Evolutionary conservation across 92 coral and sea anemone species (phyloP).

Genomic region (Epizoanthus illoricatus): DNA sequence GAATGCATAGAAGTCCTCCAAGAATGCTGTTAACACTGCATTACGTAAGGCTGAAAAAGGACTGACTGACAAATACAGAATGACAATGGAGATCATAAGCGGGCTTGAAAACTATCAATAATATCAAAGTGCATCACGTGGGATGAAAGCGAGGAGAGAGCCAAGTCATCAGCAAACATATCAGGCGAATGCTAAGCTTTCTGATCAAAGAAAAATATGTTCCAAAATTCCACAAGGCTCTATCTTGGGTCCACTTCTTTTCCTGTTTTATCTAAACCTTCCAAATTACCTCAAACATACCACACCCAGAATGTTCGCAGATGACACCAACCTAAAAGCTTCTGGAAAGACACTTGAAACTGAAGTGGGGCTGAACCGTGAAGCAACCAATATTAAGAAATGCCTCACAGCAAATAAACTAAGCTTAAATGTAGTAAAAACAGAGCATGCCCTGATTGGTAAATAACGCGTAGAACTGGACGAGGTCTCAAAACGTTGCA

Average conservation of each 20-base stretch:
- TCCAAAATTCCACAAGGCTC: slow-evolving; percentile 17
- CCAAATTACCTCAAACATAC: background rate
- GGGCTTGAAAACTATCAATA: too few species aligned
- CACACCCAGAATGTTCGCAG: slow-evolving; percentile 33
- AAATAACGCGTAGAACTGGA: too few species aligned
- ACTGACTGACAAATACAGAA: slow-evolving; percentile 3
- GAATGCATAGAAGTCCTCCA: slow-evolving; percentile 35
- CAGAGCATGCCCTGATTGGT: background rate
- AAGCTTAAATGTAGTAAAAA: too few species aligned
- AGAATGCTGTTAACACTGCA: slow-evolving; percentile 19
- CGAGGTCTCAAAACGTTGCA: too few species aligned
- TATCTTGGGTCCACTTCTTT: background rate
- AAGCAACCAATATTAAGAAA: background rate
- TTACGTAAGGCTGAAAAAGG: slow-evolving; percentile 4
- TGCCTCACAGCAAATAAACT: background rate
- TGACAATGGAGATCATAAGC: slow-evolving; percentile 14
- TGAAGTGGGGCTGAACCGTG: background rate
- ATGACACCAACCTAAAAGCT: slow-evolving; percentile 30
- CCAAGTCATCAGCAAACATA: background rate
- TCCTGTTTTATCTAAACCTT: slow-evolving; percentile 21
- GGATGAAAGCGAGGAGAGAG: too few species aligned
- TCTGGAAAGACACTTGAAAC: slow-evolving; percentile 13
- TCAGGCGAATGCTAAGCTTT: background rate
- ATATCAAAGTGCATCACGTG: too few species aligned
- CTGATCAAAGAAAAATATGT: background rate